Evolutionary conservation across 2,888 invertebrate genomes (phyloP), one percentile per base, ranked within the genome.

Genomic region (Drosophila diplacantha): DNA sequence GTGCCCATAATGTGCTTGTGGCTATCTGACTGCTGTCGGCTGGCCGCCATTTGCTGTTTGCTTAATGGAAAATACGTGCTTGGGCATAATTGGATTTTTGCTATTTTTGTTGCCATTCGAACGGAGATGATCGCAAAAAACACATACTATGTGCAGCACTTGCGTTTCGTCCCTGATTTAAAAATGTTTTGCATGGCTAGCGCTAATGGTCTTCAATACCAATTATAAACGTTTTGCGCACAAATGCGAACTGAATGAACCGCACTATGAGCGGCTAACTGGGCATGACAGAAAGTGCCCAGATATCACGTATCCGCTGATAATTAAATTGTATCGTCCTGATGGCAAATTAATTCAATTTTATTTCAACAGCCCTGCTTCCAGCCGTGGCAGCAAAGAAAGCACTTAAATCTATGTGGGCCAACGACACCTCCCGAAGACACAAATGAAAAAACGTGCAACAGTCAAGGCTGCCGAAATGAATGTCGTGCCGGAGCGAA

Each of bases 21-120:
- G 69, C 63, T 63, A 62, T 62, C 68, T 68, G 65, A 47, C 66
- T 65, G 38, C 57, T 50, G 44, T 53, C 59, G 51, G 55, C 44
- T 59, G 61, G 43, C 60, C 61, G 78, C 57, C 56, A 58, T 63
- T 41, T 61, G 72, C 49, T 72, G 74, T 76, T 79, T 76, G 72
- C 74, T 74, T 76, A 79, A 76, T 79, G 80, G 76, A 76, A 76
- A 79, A 76, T 74, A 76, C 76, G 76, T 76, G 80, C 80, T 79
- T 69, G 71, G 56, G 58, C 74, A 76, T 76, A 79, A 79, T 76
- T 79, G 80, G 69, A 76, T 76, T 79, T 72, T 76, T 79, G 68
- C 61, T 76, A 60, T 71, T 68, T 71, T 57, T 52, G 65, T 51
- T 58, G 53, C 62, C 54, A 44, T 66, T 60, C 51, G 51, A 54